Conservation (phyloP, 2,888 invertebrate species). For the Tetheella fluctuosa region DNA sequence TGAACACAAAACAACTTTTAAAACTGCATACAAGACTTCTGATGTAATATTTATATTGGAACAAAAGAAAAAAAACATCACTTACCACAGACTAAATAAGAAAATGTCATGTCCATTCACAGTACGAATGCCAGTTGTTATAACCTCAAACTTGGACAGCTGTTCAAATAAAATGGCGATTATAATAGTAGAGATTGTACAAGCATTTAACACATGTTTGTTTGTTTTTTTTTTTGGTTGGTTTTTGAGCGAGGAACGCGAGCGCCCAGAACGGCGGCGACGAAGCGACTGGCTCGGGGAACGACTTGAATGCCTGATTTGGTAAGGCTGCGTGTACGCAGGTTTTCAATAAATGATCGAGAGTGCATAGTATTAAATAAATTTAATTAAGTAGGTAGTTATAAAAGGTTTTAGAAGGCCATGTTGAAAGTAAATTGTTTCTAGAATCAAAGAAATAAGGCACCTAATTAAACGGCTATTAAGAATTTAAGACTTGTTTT, state of each 20-base stretch:
- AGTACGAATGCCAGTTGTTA: conserved; percentile 25
- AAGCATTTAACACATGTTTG: conserved; percentile 26
- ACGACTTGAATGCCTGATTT: conserved; percentile 45
- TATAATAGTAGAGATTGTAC: conserved; percentile 17
- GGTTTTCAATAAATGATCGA: conserved; percentile 23
- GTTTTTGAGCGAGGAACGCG: conserved; percentile 26
- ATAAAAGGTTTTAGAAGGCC: no score
- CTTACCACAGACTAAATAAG: conserved; percentile 15
- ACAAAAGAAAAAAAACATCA: conserved; percentile 23
- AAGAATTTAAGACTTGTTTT: no score
- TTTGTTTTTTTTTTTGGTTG: conserved; percentile 22
- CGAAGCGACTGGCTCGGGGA: conserved; percentile 48
- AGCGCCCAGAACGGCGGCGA: conserved; percentile 40
- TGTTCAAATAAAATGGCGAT: conserved; percentile 52
- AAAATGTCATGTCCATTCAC: conserved; percentile 30
- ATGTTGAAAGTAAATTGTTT: no score
- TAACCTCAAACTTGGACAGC: conserved; percentile 53
- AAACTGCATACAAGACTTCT: neutral
- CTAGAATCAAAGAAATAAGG: no score
- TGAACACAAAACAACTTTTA: neutral
- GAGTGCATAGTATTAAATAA: neutral
- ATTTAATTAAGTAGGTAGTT: no score
- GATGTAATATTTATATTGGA: conserved; percentile 2
- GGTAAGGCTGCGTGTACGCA: conserved; percentile 58
- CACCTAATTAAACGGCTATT: no score